Conservation (phyloP, 1,140 invertebrate species). For the Procambarus clarkii region DNA sequence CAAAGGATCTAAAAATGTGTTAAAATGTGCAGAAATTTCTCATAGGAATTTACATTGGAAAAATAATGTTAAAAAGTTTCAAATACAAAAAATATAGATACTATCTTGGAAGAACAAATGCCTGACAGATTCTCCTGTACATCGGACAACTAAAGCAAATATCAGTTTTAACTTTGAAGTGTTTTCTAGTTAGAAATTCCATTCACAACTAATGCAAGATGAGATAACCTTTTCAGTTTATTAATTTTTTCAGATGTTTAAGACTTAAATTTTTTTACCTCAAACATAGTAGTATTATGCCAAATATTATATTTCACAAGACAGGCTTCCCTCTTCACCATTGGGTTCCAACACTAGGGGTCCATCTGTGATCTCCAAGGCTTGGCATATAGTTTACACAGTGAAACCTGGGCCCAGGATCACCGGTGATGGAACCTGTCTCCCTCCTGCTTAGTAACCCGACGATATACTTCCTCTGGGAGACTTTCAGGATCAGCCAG, state of each 20-base stretch:
- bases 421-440: constrained; percentile 51
- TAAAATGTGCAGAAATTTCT: neutral
- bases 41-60: neutral
- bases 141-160: neutral
- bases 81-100: neutral
- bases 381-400: constrained; percentile 13
- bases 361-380: neutral
- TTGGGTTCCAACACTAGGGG: neutral
- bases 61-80: neutral
- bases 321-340: neutral
- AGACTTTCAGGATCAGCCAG: constrained; percentile 90
- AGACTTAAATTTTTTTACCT: neutral
- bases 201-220: neutral
- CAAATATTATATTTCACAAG: neutral
- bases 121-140: neutral
- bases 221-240: neutral
- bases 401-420: constrained; percentile 28
- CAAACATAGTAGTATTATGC: neutral
- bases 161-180: neutral
- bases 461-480: constrained; percentile 82
- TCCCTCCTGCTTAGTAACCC: constrained; percentile 71
- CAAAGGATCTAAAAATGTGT: neutral
- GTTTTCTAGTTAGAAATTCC: neutral
- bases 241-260: neutral
- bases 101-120: neutral